phyloP scores from a whole-genome alignment of 2,888 invertebrate species.

The Trissonchulus sp. region DNA sequence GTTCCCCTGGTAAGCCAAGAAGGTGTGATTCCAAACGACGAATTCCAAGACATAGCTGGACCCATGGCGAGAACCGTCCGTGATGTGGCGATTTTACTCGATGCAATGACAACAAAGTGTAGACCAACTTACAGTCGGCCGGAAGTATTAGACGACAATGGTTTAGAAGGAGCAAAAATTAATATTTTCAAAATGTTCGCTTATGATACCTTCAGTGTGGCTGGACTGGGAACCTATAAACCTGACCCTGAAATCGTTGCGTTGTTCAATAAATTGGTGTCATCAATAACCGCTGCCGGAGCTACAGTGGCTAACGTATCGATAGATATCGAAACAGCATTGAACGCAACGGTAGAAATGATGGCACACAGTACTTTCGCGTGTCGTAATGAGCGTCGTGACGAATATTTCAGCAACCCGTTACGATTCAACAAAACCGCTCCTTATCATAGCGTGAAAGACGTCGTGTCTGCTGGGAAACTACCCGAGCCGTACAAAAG shows the following conservation, averaged over 20 bases:
- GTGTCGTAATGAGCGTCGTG: not conserved
- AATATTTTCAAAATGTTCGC: not conserved
- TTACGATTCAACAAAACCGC: not conserved
- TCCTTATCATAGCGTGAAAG: conserved; percentile 6
- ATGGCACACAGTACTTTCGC: not conserved
- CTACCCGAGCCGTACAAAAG: not conserved
- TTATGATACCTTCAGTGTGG: not conserved
- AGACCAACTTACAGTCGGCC: not conserved
- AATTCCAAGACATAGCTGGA: not conserved
- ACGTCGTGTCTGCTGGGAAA: not conserved
- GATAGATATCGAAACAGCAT: not conserved
- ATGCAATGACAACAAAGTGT: not conserved
- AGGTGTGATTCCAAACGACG: not conserved
- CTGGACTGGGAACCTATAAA: not conserved
- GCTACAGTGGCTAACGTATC: not conserved
- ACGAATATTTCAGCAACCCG: not conserved
- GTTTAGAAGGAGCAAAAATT: not conserved
- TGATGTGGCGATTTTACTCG: not conserved
- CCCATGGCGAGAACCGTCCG: not conserved
- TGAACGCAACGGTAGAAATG: not conserved
- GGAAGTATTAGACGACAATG: not conserved
- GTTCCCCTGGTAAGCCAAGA: conserved; percentile 1
- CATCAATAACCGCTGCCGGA: not conserved
- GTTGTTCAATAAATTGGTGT: not conserved
- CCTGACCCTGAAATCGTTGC: not conserved